Base-by-base conservation (phyloP, 2,797 vertebrate genomes). In the Buceros bicornis region DNA sequence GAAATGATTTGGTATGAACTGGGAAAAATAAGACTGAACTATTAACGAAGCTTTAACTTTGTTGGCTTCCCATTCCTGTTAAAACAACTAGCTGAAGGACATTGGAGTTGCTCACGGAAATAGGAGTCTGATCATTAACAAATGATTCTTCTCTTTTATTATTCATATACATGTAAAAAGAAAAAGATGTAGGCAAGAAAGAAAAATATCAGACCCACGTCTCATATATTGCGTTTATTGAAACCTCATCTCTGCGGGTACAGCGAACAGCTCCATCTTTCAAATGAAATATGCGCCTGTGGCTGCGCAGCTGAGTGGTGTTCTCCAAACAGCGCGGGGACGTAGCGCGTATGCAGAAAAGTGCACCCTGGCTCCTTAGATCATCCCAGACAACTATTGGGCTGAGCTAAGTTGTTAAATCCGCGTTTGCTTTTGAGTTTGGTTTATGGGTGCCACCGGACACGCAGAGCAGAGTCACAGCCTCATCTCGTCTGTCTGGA, bases 181-280 rank as follows among this genome's bases (percentile, higher is more conserved):
- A 43, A 43, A 62, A 29, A 10, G 31, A 37, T 6, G 16, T 40
- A 48, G 48, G 53, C 43, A 74, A 62, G 74, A n/a, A 85, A 76
- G 37, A 80, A 79, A 86, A 69, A 65, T 72, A 54, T 71, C 24
- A 43, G 64, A 16, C 48, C 28, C 0, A 1, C 28, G 31, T 71
- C 72, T 93, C 33, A 20, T 76, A 50, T 50, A 54, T 54, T 80
- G 78, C 58, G 35, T 87, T 89, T 93, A 51, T 71, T 91, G 91
- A 87, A 76, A 67, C 48, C 53, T 82, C 64, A n/a, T 91, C 72
- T 89, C 85, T 53, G 45, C 2, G 13, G 33, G 53, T 71, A 31
- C 47, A 67, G 42, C 85, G 85, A 91, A 57, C 85, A 80, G 48
- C 89, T 91, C 81, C n/a, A 45, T 82, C 71, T 82, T 74, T 91